Conservation (phyloP, 2,797 vertebrate genomes). For the Arctocebus calabarensis region DNA sequence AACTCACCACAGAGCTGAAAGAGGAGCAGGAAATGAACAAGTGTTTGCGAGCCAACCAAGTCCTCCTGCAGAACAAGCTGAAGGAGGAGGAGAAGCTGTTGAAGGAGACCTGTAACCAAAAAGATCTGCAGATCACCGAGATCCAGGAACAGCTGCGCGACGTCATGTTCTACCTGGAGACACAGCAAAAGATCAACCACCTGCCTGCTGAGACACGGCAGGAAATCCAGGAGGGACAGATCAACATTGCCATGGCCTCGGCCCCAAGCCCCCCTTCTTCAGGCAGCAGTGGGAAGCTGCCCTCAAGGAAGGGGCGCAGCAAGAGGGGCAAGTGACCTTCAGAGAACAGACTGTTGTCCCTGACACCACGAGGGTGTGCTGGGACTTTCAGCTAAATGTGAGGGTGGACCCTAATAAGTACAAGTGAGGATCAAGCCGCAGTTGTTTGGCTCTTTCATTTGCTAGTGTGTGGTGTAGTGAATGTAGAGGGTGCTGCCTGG, state of each 20-base stretch:
- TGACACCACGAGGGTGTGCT: slow-evolving; percentile 5
- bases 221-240: slow-evolving; percentile 98
- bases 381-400: slow-evolving; percentile 63
- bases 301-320: slow-evolving; percentile 93
- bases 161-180: slow-evolving; percentile 98
- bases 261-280: slow-evolving; percentile 85
- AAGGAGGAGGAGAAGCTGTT: slow-evolving; percentile 93
- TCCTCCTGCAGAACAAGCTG: slow-evolving; percentile 93
- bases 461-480: slow-evolving; percentile 50
- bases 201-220: slow-evolving; percentile 94
- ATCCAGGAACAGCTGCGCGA: slow-evolving; percentile 97
- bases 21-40: slow-evolving; percentile 99
- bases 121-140: slow-evolving; percentile 93
- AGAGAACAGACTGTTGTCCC: slow-evolving; percentile 57
- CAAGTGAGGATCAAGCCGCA: slow-evolving; percentile 75
- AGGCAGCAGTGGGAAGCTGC: slow-evolving; percentile 85
- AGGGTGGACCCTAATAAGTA: slow-evolving; percentile 58
- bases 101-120: slow-evolving; percentile 91
- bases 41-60: slow-evolving; percentile 95
- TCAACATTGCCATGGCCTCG: slow-evolving; percentile 93
- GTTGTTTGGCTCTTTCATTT: slow-evolving; percentile 85
- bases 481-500: background rate
- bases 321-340: slow-evolving; percentile 94
- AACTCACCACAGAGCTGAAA: slow-evolving; percentile 94
- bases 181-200: slow-evolving; percentile 96